Percentiles rank a stretch among this genome's conserved stretches.
Evolutionary conservation across 2,113 vertebrate genomes (phyloP).

Genomic region (Scatophagus argus): DNA sequence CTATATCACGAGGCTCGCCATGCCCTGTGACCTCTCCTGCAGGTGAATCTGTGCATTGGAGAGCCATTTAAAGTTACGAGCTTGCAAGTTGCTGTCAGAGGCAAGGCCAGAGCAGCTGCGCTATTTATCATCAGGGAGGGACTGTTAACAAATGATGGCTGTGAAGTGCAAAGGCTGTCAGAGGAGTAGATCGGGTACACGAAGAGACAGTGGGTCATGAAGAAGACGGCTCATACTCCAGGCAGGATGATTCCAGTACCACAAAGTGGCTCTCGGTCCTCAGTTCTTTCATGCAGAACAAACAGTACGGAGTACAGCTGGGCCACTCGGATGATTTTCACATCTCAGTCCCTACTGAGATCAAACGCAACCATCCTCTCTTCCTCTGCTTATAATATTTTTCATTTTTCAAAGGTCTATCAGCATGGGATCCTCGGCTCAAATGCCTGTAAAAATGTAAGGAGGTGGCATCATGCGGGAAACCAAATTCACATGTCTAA

Average conservation of each 20-base stretch:
- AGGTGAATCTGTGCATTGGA: slow-evolving; percentile 33
- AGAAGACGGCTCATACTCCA: slow-evolving; percentile 41
- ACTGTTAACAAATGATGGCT: slow-evolving; percentile 54
- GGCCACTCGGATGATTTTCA: slow-evolving; percentile 58
- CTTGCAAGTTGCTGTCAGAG: slow-evolving; percentile 62
- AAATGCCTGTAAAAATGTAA: slow-evolving; percentile 44
- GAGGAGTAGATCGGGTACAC: slow-evolving; percentile 57
- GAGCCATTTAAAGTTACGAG: slow-evolving; percentile 71
- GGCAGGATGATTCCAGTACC: slow-evolving; percentile 57
- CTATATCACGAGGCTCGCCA: slow-evolving; percentile 7
- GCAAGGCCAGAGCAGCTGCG: slow-evolving; percentile 66
- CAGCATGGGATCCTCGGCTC: slow-evolving; percentile 42
- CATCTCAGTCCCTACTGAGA: slow-evolving; percentile 55
- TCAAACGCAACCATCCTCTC: slow-evolving; percentile 55
- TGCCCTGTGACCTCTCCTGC: slow-evolving; percentile 14
- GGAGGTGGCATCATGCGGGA: slow-evolving; percentile 34
- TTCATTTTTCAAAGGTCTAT: slow-evolving; percentile 47
- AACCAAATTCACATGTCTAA: slow-evolving; percentile 59
- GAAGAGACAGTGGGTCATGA: slow-evolving; percentile 45
- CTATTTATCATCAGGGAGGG: slow-evolving; percentile 60
- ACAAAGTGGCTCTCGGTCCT: slow-evolving; percentile 57
- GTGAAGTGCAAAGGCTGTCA: slow-evolving; percentile 61
- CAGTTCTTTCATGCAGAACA: slow-evolving; percentile 59
- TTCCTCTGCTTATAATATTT: slow-evolving; percentile 38
- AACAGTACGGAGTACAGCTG: slow-evolving; percentile 60